Evolutionary conservation across 2,888 invertebrate species (phyloP).

Genomic region (Orchesella flavescens): DNA sequence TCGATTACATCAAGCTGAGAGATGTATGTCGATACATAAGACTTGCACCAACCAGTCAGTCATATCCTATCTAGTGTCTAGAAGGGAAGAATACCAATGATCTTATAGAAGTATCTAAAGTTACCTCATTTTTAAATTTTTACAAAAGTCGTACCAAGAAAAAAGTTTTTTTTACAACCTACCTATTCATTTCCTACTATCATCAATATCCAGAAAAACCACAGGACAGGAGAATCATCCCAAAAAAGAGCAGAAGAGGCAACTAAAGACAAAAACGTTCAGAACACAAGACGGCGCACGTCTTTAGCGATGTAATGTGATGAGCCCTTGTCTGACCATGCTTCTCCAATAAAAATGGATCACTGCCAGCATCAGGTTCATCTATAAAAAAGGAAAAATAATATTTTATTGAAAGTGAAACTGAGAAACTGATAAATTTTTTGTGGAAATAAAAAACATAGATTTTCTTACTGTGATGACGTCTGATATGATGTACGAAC

Average conservation of each 20-base stretch:
- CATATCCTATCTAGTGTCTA: neutral
- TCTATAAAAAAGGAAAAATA: conserved; percentile 12
- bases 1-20: conserved; percentile 59
- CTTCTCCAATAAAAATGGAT: conserved; percentile 14
- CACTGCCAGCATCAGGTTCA: neutral
- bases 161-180: conserved; percentile 8
- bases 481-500: neutral
- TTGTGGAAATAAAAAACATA: conserved; percentile 31
- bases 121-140: neutral
- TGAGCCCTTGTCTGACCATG: neutral
- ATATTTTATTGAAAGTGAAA: conserved; percentile 58
- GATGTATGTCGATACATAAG: neutral
- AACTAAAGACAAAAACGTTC: too few species aligned
- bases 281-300: too few species aligned
- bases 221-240: too few species aligned
- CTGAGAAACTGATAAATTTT: conserved; percentile 54
- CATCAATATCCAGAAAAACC: too few species aligned
- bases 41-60: neutral
- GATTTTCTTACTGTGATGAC: neutral
- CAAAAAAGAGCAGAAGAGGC: too few species aligned
- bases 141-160: neutral
- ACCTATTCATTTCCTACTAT: too few species aligned
- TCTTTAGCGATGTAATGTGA: too few species aligned
- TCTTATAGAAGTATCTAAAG: too few species aligned
- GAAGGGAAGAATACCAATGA: neutral